Percentiles rank a stretch among this genome's conserved stretches.
These are phyloP conservation scores for Diaphora mendica DNA, from an alignment of 2,888 invertebrate species.

Conservation along the genomic window DNA sequence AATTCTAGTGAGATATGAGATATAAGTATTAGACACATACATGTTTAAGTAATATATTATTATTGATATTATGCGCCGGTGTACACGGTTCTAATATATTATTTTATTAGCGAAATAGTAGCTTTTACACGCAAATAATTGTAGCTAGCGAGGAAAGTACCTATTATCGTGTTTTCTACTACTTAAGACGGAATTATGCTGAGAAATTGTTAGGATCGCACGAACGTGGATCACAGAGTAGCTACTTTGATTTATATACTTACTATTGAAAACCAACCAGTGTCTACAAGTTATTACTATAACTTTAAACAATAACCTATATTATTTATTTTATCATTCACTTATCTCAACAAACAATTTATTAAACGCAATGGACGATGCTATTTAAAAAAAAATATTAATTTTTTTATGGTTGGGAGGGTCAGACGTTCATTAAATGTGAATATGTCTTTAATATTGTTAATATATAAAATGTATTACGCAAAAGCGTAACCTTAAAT, in stretches of 20 bases:
- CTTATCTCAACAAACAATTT: background rate
- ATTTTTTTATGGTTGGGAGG: background rate
- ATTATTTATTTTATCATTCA: background rate
- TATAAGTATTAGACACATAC: constrained; percentile 60
- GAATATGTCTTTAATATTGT: background rate
- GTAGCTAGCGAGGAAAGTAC: background rate
- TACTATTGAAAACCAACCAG: background rate
- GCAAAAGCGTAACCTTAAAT: background rate
- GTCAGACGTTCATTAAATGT: background rate
- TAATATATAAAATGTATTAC: background rate
- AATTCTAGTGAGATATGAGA: constrained; percentile 62
- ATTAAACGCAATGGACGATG: no score
- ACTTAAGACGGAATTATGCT: background rate
- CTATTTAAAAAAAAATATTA: no score
- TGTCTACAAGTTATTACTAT: background rate
- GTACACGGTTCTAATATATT: constrained; percentile 49
- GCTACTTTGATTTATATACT: background rate
- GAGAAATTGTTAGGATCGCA: background rate
- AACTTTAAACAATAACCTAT: background rate
- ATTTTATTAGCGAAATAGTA: constrained; percentile 14
- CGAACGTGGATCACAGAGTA: background rate
- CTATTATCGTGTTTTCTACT: background rate
- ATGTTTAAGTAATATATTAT: constrained; percentile 49
- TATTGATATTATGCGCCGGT: constrained; percentile 51
- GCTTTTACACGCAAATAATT: constrained; percentile 13